Evolutionary conservation across 2,888 invertebrate species (phyloP).

Genomic region (Chrysotoxum bicinctum): DNA sequence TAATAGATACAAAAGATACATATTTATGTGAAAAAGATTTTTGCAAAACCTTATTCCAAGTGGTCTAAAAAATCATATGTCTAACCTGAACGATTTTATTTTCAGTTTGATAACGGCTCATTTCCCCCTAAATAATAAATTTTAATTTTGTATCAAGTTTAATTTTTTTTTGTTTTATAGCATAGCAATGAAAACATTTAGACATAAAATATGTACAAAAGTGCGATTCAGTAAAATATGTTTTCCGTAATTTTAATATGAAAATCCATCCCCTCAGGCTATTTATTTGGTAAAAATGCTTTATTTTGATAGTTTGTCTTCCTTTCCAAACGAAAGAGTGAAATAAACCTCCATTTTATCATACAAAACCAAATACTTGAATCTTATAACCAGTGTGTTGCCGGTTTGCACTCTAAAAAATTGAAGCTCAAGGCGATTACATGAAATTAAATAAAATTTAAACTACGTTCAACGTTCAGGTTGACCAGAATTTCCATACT

Average conservation of each 20-base stretch:
- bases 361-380: neutral
- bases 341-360: neutral
- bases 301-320: neutral
- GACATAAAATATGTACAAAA: too few relatives aligned
- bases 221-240: too few relatives aligned
- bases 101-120: too few relatives aligned
- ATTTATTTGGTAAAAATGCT: neutral
- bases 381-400: neutral
- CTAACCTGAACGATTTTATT: too few relatives aligned
- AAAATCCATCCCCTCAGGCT: neutral
- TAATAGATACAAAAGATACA: too few relatives aligned
- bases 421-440: slow-evolving; percentile 46
- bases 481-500: slow-evolving; percentile 32
- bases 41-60: too few relatives aligned
- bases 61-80: too few relatives aligned
- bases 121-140: too few relatives aligned
- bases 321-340: neutral
- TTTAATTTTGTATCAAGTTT: too few relatives aligned
- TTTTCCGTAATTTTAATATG: neutral
- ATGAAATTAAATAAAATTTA: slow-evolving; percentile 41
- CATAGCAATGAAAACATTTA: too few relatives aligned
- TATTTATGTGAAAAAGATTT: too few relatives aligned
- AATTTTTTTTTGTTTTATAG: too few relatives aligned
- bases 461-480: neutral
- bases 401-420: slow-evolving; percentile 43